A percentile compares a stretch with the other conserved stretches of the same genome.
Conservation (phyloP, 2,797 vertebrate genomes). For the Uromys caudimaculatus region DNA sequence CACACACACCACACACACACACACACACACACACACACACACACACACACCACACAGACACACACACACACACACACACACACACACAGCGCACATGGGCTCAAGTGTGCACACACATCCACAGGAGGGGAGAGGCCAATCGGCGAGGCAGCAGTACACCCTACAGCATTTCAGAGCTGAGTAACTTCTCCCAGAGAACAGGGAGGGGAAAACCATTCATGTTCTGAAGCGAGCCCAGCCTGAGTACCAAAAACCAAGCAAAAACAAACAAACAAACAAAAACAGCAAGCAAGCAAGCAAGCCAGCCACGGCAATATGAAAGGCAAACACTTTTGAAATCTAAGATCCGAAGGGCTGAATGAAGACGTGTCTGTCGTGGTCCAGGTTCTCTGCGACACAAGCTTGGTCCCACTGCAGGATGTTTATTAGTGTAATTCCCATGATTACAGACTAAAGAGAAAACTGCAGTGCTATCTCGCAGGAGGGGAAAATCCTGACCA, state of each 20-base stretch:
- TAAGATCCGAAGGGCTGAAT: background rate
- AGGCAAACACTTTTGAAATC: background rate
- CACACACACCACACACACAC: too few species aligned
- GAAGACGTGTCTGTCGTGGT: fast-evolving
- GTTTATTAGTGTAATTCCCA: background rate
- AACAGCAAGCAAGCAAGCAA: background rate
- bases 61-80: too few species aligned
- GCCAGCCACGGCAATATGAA: background rate
- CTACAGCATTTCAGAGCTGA: too few species aligned
- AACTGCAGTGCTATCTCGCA: background rate
- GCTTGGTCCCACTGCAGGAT: background rate
- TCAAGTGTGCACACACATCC: background rate
- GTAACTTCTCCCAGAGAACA: background rate
- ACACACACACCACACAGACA: background rate
- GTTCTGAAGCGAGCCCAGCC: background rate
- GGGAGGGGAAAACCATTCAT: background rate
- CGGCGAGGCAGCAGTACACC: background rate
- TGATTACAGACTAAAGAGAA: background rate
- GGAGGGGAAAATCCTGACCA: background rate
- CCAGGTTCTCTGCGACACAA: background rate
- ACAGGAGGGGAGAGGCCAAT: background rate
- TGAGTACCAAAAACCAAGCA: background rate
- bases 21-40: too few species aligned
- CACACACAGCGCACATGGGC: background rate
- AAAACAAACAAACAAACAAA: background rate